Conservation (phyloP, 2,113 vertebrate genomes). For the Microcebus tavaratra region DNA sequence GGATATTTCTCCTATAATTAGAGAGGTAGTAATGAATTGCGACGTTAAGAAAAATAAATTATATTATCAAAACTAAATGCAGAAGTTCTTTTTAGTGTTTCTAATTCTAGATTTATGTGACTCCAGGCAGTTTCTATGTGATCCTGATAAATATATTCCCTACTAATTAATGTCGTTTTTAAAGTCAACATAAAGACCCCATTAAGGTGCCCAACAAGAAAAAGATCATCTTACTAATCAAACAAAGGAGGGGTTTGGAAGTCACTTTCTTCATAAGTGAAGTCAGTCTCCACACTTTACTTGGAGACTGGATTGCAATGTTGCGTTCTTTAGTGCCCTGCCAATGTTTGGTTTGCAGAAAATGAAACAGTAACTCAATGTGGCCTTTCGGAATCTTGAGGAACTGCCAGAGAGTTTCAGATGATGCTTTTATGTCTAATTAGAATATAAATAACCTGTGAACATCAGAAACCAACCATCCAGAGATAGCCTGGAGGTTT, state of each 20-base stretch:
- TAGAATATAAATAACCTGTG: not conserved
- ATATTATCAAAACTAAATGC: not conserved
- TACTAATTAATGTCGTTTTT: not conserved
- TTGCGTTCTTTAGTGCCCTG: not conserved
- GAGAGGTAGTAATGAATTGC: not conserved
- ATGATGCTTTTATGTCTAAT: not conserved
- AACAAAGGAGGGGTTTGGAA: not conserved
- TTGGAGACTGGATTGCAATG: not conserved
- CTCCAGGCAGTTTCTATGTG: not conserved
- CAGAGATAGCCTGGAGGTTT: fast-evolving
- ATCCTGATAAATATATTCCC: not conserved
- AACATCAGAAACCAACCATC: not conserved
- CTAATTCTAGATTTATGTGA: not conserved
- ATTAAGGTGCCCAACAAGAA: not conserved
- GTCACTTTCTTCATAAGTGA: not conserved
- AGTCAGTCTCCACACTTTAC: not conserved
- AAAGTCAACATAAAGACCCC: not conserved
- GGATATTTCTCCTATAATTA: not conserved
- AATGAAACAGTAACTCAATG: not conserved
- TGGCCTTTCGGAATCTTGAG: not conserved
- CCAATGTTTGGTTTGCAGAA: not conserved
- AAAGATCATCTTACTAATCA: not conserved
- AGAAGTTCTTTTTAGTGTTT: not conserved
- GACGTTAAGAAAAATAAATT: not conserved
- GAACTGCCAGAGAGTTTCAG: not conserved